Base-by-base conservation (phyloP, 1,140 invertebrate species). In the Eumeta japonica region DNA sequence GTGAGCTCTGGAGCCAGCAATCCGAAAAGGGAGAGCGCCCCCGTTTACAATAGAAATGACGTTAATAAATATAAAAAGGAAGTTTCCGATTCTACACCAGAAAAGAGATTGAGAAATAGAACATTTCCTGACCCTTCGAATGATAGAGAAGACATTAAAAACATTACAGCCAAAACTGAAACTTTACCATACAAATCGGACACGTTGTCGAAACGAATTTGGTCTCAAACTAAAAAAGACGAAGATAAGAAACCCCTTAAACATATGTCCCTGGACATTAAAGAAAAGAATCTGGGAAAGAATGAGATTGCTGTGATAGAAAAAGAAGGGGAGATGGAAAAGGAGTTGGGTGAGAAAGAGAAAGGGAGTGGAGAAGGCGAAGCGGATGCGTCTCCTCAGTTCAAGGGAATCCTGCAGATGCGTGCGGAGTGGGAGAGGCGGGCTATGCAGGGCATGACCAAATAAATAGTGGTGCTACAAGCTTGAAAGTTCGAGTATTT, bases 361-460 rank as follows among this genome's bases (percentile, higher is more conserved):
- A 74, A 59, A 40, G 61, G 47, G 9, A 35, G 37, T n/a, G 41
- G 34, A 13, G 49, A 55, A 32, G 53, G 46, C 24, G 62, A 75
- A 28, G 75, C 73, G 10, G 79, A 79, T 32, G 70, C 65, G 36
- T 66, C 75, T 10, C 75, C 78, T 4, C 71, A 81, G 43, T 83
- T 83, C 47, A 84, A 84, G 46, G 82, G 83, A 20, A 88, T 88
- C 19, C 79, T 85, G 55, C 84, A 88, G 55, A 77, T 86, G 48
- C 77, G 83, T 19, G 86, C 86, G 24, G 83, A 87, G 52, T 86
- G 86, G 83, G 86, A 87, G 59, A 77, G 84, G 46, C 75, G 85
- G 41, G 83, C 82, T 15, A 83, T 85, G 55, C 80, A 84, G 56
- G 82, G 82, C 31, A 77, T 75, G 68, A 75, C 74, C 66, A 77